A percentile compares a stretch with the other conserved stretches of the same genome.
Evolutionary conservation across 2,888 invertebrate species (phyloP).

Genomic region (Leptopilina syphax): DNA sequence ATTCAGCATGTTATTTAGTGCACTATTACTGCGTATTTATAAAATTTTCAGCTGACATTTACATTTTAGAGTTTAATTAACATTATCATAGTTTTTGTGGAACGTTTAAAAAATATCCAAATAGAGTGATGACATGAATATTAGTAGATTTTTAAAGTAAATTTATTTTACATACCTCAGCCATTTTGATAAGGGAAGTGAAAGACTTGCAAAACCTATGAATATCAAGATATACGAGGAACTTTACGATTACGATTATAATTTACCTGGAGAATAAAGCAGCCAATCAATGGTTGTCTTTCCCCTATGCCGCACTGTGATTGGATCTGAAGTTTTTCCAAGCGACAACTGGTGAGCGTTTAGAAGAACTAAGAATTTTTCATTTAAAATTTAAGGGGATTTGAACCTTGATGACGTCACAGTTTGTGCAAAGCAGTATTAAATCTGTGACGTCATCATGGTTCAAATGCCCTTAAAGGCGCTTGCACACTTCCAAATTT

Average conservation of each 20-base stretch:
- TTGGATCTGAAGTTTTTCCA: not conserved
- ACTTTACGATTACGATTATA: not conserved
- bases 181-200: conserved; percentile 20
- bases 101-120: conserved; percentile 25
- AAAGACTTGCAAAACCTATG: conserved; percentile 2
- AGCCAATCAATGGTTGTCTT: not conserved
- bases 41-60: too few relatives aligned
- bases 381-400: too few relatives aligned
- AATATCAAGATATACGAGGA: too few relatives aligned
- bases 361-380: not conserved
- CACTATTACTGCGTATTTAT: too few relatives aligned
- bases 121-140: conserved; percentile 6
- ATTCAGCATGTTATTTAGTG: too few relatives aligned
- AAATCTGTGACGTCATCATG: too few relatives aligned
- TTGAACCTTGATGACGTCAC: too few relatives aligned
- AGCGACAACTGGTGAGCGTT: not conserved
- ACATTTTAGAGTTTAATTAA: not conserved
- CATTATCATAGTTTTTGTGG: not conserved
- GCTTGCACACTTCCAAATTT: too few relatives aligned
- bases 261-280: not conserved
- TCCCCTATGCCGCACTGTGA: not conserved
- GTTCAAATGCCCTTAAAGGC: too few relatives aligned
- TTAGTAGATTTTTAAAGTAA: not conserved
- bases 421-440: too few relatives aligned
- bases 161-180: conserved; percentile 28